Evolutionary conservation across 2,888 invertebrate genomes (phyloP), one percentile per base, ranked within the genome.

Genomic region (Cyrtodaria siliqua): DNA sequence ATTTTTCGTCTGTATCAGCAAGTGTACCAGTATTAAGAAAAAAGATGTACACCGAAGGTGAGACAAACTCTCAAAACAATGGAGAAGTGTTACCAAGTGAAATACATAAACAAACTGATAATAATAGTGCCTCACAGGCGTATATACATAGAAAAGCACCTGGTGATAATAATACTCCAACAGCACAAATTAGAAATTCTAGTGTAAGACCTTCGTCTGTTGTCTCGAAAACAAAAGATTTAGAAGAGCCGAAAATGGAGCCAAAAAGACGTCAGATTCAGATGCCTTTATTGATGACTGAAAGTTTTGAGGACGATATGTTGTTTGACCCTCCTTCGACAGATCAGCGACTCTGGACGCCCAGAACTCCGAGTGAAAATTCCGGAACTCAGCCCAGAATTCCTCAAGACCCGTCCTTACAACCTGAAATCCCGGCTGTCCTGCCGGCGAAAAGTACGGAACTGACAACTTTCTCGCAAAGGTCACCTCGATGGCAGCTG

Each of bases 241-340:
- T 71, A 20, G 67, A 71, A 52, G 56, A 66, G 38, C 26, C 50
- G 9, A 71, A 50, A 26, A 50, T 16, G 9, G 27, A 14, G 4
- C 44, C 9, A 16, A 16, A 44, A 9, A 27, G 44, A 3, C 53
- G 68, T 27, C 52, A 59, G 12, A 26, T 72, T 1, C 55, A 59
- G 18, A 72, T 72, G 33, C 76, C 78, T 4, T 71, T 72, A 16
- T 24, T 60, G 18, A 55, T 76, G n/a, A 59, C 66, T 23, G 88
- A 87, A n/a, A 89, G 87, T 77, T 73, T 90, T 69, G 86, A 88
- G 61, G 89, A 90, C 66, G 89, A 89, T 26, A 57, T 86, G 53
- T 70, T 89, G 55, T 87, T 87, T 80, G 86, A 73, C 61, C 62
- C 79, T 2, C 77, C 80, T 16, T 80, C 80, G 16, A 56, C 74